Conservation (phyloP, 2,888 invertebrate genomes). For the Drosophila demipolita region DNA sequence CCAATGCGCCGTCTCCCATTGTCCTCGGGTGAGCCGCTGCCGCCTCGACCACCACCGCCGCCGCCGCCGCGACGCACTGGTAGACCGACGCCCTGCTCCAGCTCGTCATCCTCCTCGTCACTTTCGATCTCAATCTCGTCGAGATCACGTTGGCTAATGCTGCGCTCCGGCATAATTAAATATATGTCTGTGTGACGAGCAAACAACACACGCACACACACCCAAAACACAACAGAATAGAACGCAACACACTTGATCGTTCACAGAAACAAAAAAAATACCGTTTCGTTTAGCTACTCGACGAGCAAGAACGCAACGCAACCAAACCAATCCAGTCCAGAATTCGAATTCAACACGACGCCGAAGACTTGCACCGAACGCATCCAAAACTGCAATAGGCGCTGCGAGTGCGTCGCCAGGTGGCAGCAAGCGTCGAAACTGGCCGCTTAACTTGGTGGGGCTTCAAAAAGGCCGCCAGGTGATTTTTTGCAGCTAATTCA, state of each 20-base stretch:
- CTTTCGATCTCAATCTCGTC: constrained; percentile 82
- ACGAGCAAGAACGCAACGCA: constrained; percentile 1
- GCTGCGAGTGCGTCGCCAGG: constrained; percentile 29
- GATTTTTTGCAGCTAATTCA: constrained; percentile 55
- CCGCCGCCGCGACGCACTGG: constrained; percentile 67
- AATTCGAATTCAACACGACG: constrained; percentile 10
- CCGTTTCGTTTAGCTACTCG: neutral
- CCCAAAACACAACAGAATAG: neutral
- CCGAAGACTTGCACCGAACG: constrained; percentile 76
- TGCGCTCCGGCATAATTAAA: constrained; percentile 75
- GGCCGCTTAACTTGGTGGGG: constrained; percentile 53
- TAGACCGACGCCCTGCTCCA: constrained; percentile 79
- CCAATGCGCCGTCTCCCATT: constrained; percentile 12
- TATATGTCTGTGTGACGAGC: neutral
- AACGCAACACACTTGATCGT: constrained; percentile 20
- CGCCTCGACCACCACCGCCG: constrained; percentile 1
- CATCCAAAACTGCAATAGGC: constrained; percentile 75
- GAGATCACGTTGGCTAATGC: constrained; percentile 69
- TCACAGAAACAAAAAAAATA: constrained; percentile 36
- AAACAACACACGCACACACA: neutral
- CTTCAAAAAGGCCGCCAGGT: constrained; percentile 68
- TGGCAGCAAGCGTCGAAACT: constrained; percentile 43
- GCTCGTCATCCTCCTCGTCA: constrained; percentile 82
- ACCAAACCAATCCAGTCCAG: constrained; percentile 8
- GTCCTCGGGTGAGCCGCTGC: constrained; percentile 11